These are phyloP conservation scores for Gnatocerus cornutus DNA, from an alignment of 2,888 invertebrate species.

Conservation along the genomic window DNA sequence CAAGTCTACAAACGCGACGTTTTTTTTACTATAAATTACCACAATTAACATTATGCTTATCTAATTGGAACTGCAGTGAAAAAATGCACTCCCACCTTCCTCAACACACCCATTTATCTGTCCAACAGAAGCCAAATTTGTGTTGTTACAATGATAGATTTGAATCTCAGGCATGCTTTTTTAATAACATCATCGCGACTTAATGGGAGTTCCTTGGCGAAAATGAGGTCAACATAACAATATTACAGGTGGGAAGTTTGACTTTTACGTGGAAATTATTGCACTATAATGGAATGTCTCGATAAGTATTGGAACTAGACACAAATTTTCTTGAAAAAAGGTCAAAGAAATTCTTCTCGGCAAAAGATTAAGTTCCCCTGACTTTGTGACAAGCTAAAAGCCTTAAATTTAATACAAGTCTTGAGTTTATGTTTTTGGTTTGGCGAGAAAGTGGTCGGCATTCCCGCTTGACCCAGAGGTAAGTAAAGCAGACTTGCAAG, in stretches of 20 bases:
- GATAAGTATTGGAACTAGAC: no score
- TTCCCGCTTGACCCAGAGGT: background rate
- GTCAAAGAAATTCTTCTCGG: no score
- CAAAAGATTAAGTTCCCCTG: no score
- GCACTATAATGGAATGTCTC: no score
- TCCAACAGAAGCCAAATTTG: conserved; percentile 23
- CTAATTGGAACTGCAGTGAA: background rate
- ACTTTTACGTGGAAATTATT: background rate
- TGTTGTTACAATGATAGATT: background rate
- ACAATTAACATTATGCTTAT: background rate
- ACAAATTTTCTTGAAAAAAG: no score
- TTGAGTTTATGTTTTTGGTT: conserved; percentile 8
- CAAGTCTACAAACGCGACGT: no score
- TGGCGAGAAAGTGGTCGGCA: conserved; percentile 7
- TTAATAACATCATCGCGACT: conserved; percentile 15
- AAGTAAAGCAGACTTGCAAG: background rate
- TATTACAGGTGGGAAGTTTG: conserved; percentile 18
- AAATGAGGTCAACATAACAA: conserved; percentile 22
- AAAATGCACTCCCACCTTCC: conserved; percentile 15
- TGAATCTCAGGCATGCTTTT: background rate
- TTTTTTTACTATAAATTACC: no score
- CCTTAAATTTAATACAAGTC: background rate
- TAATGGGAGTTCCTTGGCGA: conserved; percentile 1
- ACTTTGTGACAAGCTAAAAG: no score
- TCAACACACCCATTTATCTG: conserved; percentile 9